These are phyloP conservation scores for Noctua comes DNA, from an alignment of 2,888 invertebrate species.

Conservation along the genomic window DNA sequence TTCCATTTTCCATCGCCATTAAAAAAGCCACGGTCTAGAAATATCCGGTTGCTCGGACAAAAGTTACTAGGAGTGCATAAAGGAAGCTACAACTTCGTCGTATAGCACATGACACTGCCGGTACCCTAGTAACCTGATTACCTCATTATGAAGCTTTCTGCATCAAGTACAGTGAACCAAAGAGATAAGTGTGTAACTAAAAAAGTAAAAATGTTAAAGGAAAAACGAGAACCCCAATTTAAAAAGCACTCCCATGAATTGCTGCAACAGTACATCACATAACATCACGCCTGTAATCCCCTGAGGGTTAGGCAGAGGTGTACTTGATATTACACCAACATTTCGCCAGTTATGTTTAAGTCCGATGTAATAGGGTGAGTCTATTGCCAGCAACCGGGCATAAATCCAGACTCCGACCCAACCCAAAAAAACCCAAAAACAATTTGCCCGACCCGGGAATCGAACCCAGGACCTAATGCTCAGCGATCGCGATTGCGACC, in stretches of 20 bases:
- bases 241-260: neutral
- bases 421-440: no score
- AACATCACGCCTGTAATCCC: no score
- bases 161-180: neutral
- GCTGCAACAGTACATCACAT: neutral
- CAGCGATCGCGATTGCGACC: no score
- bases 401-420: no score
- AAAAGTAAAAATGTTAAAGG: neutral
- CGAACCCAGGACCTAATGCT: no score
- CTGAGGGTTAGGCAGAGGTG: no score
- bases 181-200: neutral
- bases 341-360: no score
- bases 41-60: constrained; percentile 8
- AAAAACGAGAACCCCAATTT: neutral
- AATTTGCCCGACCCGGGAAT: no score
- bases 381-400: no score
- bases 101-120: constrained; percentile 6
- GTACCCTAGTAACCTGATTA: constrained; percentile 55
- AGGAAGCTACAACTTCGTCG: constrained; percentile 46
- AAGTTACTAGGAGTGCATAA: constrained; percentile 25
- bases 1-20: constrained; percentile 31
- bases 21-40: constrained; percentile 16
- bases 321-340: no score
- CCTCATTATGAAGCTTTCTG: constrained; percentile 41
- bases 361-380: no score